phyloP scores from a whole-genome alignment of 2,888 invertebrate genomes.

The Chloroclystis v-ata region DNA sequence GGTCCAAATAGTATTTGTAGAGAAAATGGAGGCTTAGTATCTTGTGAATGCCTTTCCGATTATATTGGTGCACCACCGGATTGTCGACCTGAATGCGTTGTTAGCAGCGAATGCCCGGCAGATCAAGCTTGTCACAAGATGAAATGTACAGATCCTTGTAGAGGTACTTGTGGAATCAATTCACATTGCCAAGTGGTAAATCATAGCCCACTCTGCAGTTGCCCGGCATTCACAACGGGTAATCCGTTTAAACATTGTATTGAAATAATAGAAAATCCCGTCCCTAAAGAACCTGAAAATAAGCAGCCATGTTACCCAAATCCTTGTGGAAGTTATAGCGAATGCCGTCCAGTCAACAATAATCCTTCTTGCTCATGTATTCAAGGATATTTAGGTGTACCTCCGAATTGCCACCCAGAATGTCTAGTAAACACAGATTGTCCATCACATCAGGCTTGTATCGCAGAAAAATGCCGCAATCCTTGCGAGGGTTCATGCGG shows the following conservation, averaged over 20 bases:
- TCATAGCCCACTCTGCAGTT: conserved; percentile 88
- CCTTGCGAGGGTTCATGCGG: conserved; percentile 91
- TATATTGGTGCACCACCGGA: conserved; percentile 84
- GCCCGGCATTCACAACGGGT: conserved; percentile 81
- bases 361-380: conserved; percentile 88
- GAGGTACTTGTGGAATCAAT: conserved; percentile 83
- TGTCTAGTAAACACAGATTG: conserved; percentile 91
- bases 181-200: conserved; percentile 87
- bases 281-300: conserved; percentile 41
- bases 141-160: conserved; percentile 88
- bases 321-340: conserved; percentile 89
- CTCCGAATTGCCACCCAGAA: conserved; percentile 90
- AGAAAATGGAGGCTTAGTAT: conserved; percentile 84
- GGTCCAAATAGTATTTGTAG: conserved; percentile 88
- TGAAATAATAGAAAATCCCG: conserved; percentile 45
- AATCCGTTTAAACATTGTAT: conserved; percentile 81
- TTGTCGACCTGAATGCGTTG: conserved; percentile 86
- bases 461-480: conserved; percentile 88
- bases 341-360: conserved; percentile 83
- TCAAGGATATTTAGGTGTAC: conserved; percentile 83
- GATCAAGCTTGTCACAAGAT: conserved; percentile 86
- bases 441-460: conserved; percentile 86
- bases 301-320: conserved; percentile 84
- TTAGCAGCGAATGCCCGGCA: conserved; percentile 86
- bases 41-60: conserved; percentile 83